Evolutionary conservation across 2,797 vertebrate genomes (phyloP).

Genomic region (Acanthurus lineatus): DNA sequence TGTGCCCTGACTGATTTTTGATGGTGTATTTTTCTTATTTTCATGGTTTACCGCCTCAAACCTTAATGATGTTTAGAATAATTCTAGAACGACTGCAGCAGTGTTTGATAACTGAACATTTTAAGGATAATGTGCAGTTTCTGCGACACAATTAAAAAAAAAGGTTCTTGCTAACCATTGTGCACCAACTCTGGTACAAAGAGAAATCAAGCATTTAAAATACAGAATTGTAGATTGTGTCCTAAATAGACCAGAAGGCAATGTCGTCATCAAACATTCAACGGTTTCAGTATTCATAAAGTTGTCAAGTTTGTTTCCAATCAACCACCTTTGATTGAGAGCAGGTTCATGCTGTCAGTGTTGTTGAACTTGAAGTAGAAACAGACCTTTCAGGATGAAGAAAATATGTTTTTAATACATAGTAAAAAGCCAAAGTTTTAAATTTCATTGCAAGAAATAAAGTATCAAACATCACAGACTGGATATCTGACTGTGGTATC

Average conservation of each 20-base stretch:
- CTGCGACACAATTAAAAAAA: not conserved
- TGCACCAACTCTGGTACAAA: not conserved
- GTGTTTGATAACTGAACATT: constrained; percentile 21
- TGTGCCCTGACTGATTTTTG: constrained; percentile 28
- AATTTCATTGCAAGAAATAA: not conserved
- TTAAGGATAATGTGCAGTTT: constrained; percentile 8
- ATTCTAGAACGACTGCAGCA: constrained; percentile 16
- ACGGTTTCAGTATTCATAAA: not conserved
- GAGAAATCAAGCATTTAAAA: constrained; percentile 4
- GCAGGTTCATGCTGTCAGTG: not conserved
- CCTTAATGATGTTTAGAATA: constrained; percentile 32
- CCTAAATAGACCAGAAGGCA: not conserved
- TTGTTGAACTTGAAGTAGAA: not conserved
- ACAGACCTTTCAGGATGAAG: not conserved
- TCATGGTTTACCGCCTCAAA: constrained; percentile 11
- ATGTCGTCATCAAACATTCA: not conserved
- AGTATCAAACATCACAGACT: not conserved
- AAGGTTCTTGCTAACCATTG: not conserved
- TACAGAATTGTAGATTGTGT: not conserved
- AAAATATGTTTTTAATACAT: not conserved
- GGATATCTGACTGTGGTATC: not conserved
- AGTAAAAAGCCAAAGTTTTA: not conserved
- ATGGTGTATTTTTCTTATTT: constrained; percentile 25
- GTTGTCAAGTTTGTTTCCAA: not conserved
- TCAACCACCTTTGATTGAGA: not conserved